phyloP scores from a whole-genome alignment of 2,888 invertebrate species.

The Dendrolimus houi region DNA sequence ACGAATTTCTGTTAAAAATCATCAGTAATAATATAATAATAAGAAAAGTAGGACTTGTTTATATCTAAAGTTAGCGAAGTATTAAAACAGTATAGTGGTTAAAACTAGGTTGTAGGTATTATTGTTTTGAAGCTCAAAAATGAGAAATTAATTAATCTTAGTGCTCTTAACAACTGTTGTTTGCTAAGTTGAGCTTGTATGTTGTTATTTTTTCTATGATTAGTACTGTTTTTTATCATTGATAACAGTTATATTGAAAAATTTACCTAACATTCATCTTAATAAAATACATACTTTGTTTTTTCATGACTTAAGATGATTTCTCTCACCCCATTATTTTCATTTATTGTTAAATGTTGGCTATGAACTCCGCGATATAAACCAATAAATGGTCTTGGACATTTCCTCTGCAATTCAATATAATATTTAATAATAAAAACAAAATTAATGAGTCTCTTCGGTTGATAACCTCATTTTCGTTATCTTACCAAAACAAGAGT shows the following conservation, averaged over 20 bases:
- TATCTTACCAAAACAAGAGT: slow-evolving; percentile 23
- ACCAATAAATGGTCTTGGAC: slow-evolving; percentile 21
- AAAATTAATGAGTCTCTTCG: background rate
- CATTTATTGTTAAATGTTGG: slow-evolving; percentile 45
- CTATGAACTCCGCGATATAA: slow-evolving; percentile 33
- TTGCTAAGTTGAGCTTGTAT: too few relatives aligned
- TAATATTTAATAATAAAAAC: background rate
- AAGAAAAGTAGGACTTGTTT: too few relatives aligned
- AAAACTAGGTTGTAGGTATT: too few relatives aligned
- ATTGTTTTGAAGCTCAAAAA: too few relatives aligned
- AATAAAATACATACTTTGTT: slow-evolving; percentile 66
- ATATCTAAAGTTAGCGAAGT: too few relatives aligned
- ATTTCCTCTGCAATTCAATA: slow-evolving; percentile 30
- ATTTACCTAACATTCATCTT: background rate
- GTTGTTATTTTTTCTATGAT: too few relatives aligned
- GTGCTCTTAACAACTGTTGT: too few relatives aligned
- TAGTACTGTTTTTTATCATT: too few relatives aligned
- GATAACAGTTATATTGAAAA: too few relatives aligned
- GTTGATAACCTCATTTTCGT: slow-evolving; percentile 10
- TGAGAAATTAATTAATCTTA: too few relatives aligned
- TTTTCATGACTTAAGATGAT: slow-evolving; percentile 76
- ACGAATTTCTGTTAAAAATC: slow-evolving; percentile 80
- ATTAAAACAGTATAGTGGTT: too few relatives aligned
- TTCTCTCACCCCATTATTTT: slow-evolving; percentile 71
- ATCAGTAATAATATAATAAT: slow-evolving; percentile 4